These are phyloP conservation scores for Paedocypris micromegethes DNA, from an alignment of 2,797 vertebrate species.

Conservation along the genomic window DNA sequence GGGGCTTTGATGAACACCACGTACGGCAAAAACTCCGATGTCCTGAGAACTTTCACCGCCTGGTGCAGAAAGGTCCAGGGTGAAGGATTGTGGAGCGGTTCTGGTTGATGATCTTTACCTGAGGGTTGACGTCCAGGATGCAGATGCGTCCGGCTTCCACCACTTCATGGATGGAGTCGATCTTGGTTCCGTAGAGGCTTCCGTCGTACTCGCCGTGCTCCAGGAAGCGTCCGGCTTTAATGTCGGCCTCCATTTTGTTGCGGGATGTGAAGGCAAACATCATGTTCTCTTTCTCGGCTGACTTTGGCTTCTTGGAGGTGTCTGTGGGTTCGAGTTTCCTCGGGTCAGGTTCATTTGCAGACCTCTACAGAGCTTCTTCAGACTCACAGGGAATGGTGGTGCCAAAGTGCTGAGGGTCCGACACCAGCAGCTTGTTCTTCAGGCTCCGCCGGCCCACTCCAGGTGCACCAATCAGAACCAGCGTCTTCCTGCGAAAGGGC, in stretches of 20 bases:
- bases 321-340: slow-evolving; percentile 50
- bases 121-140: slow-evolving; percentile 88
- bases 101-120: slow-evolving; percentile 63
- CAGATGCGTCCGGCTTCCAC: slow-evolving; percentile 85
- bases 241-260: slow-evolving; percentile 87
- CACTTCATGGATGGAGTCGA: slow-evolving; percentile 90
- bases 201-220: slow-evolving; percentile 93
- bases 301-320: slow-evolving; percentile 85
- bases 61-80: slow-evolving; percentile 37
- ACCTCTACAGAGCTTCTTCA: not conserved
- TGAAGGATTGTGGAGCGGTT: not conserved
- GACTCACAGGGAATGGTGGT: slow-evolving; percentile 90
- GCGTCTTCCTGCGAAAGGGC: slow-evolving; percentile 90
- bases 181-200: slow-evolving; percentile 87
- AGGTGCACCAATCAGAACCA: slow-evolving; percentile 90
- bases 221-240: slow-evolving; percentile 83
- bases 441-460: slow-evolving; percentile 90
- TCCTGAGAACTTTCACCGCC: slow-evolving; percentile 79
- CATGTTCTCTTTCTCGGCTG: slow-evolving; percentile 79
- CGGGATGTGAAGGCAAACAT: slow-evolving; percentile 87
- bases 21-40: slow-evolving; percentile 79
- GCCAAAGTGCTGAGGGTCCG: slow-evolving; percentile 82
- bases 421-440: slow-evolving; percentile 87
- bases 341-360: not conserved
- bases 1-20: slow-evolving; percentile 83